Conservation (phyloP, 2,888 invertebrate genomes). For the Drosophila cyrtoloma region DNA sequence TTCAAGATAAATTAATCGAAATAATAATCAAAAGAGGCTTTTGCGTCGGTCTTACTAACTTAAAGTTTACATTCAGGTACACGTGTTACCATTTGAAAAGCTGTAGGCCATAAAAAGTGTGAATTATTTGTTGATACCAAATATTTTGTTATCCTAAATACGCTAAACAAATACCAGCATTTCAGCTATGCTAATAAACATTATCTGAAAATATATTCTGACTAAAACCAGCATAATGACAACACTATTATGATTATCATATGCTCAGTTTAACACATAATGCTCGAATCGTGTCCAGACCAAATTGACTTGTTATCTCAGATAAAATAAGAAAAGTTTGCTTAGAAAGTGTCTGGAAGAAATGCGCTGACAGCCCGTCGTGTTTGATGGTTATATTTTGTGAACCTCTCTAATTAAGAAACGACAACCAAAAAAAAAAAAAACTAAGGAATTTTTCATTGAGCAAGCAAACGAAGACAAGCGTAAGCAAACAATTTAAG, state of each 20-base stretch:
- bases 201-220: background rate
- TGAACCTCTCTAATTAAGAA: conserved; percentile 46
- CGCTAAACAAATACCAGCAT: background rate
- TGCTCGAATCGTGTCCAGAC: conserved; percentile 35
- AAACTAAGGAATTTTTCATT: conserved; percentile 48
- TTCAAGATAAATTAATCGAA: background rate
- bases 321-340: conserved; percentile 33
- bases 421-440: conserved; percentile 22
- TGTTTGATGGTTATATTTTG: conserved; percentile 31
- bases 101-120: background rate
- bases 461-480: conserved; percentile 34
- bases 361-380: conserved; percentile 39
- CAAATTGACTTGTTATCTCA: conserved; percentile 58
- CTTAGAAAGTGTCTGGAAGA: conserved; percentile 54
- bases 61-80: background rate
- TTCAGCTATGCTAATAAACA: background rate
- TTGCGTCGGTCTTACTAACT: background rate
- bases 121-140: conserved; percentile 2
- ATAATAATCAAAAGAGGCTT: background rate
- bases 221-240: conserved; percentile 1
- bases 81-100: background rate
- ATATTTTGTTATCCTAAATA: background rate
- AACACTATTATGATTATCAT: conserved; percentile 32
- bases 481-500: conserved; percentile 52
- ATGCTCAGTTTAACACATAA: conserved; percentile 31